phyloP scores from a whole-genome alignment of 2,113 vertebrate genomes.

The Romanogobio albipinnatus region DNA sequence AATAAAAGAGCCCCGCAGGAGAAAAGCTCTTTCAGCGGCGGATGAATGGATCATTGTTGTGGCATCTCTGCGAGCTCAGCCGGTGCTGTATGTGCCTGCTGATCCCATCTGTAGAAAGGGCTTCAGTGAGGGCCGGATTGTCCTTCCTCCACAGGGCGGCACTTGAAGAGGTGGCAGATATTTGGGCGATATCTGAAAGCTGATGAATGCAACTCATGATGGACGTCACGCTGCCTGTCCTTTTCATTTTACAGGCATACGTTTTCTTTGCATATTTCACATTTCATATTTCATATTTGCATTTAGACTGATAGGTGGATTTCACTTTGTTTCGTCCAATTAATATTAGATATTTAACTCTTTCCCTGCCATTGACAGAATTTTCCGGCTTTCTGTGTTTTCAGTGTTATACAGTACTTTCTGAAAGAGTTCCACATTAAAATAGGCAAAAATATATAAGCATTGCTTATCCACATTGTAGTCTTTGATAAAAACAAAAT shows the following conservation, averaged over 20 bases:
- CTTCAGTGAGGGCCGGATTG: neutral
- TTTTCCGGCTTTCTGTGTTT: no score
- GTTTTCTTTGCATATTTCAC: neutral
- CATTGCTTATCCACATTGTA: no score
- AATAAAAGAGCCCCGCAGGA: constrained; percentile 7
- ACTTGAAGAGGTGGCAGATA: constrained; percentile 22
- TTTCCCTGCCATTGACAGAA: no score
- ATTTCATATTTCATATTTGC: no score
- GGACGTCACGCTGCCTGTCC: neutral
- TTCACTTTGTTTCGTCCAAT: neutral
- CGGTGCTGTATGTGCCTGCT: neutral
- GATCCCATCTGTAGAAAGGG: neutral
- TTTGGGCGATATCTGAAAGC: neutral
- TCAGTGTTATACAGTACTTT: no score
- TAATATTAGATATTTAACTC: neutral
- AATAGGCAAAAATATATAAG: no score
- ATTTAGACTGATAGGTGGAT: neutral
- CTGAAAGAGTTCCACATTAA: no score
- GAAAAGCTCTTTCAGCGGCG: constrained; percentile 31
- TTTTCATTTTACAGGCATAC: neutral
- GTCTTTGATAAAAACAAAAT: no score
- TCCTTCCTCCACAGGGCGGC: neutral
- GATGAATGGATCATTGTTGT: constrained; percentile 45
- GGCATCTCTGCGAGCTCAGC: neutral
- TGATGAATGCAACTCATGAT: constrained; percentile 14